These are phyloP conservation scores for Hydrolagus colliei DNA, from an alignment of 2,797 vertebrate species.

Conservation along the genomic window DNA sequence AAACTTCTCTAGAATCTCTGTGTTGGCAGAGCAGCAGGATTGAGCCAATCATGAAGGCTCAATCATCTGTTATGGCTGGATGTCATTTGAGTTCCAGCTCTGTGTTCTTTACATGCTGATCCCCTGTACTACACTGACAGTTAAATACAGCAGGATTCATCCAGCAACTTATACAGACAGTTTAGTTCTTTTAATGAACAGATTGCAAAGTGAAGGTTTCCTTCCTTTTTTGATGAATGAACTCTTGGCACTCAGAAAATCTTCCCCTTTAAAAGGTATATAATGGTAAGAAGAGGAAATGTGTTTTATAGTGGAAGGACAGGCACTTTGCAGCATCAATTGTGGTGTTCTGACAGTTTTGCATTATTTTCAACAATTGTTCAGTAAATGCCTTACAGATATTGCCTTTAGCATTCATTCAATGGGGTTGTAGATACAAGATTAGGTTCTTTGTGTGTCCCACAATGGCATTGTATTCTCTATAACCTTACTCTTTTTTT, in stretches of 20 bases:
- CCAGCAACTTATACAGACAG: neutral
- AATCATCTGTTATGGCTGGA: neutral
- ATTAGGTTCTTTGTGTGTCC: neutral
- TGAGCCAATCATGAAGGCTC: neutral
- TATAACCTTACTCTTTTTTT: neutral
- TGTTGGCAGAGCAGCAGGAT: neutral
- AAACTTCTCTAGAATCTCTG: neutral
- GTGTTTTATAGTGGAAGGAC: neutral
- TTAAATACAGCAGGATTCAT: neutral
- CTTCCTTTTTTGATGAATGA: neutral
- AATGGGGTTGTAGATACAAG: neutral
- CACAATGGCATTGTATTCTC: neutral
- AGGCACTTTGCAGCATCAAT: neutral
- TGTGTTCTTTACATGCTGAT: neutral
- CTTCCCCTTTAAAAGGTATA: neutral
- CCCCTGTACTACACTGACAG: neutral
- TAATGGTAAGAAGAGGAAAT: neutral
- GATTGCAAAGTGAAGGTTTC: neutral
- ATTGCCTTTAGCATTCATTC: neutral
- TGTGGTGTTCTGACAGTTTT: neutral
- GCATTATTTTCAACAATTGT: conserved; percentile 2
- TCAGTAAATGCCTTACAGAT: neutral
- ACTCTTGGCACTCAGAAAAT: neutral
- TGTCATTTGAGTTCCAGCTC: neutral
- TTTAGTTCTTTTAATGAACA: neutral